Base-by-base conservation (phyloP, 2,888 invertebrate species). In the Itoplectis maculator region DNA sequence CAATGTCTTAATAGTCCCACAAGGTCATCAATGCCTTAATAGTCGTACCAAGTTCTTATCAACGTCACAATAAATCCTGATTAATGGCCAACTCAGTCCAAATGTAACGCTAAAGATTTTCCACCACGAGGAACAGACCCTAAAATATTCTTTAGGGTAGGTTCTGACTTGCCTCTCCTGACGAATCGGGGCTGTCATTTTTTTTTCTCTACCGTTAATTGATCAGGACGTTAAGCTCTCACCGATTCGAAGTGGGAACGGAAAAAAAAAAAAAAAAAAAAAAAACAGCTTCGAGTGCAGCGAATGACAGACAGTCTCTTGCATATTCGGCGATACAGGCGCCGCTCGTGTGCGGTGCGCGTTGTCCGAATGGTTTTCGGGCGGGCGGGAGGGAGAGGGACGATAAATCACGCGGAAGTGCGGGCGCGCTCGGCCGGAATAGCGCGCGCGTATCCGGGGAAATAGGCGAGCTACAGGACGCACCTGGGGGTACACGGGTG, bases 401-500 rank as follows among this genome's bases (percentile, higher is more conserved):
- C 81, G n/a, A 81, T 81, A 77, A 81, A 81, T 81, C 77, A 65
- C n/a, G 76, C 47, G 68, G 42, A 68, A 68, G 81, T 68, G 72
- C 56, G 54, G 59, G 81, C 61, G 72, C 56, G 45, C 47, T 51
- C 61, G 13, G 74, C 20, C 45, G 40, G 68, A 73, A 79, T 49
- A 20, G 18, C 72, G 49, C n/a, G 11, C 72, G 20, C 47, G 40
- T 40, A 56, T 65, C 15, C 42, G 23, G 35, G 3, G 61, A 45
- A n/a, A 45, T 45, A 45, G 45, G 29, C 45, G 13, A 45, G 45
- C 45, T 45, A 45, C 15, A 47, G 45, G 23, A 85, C 87, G 87
- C 89, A 89, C 87, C 90, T 89, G 91, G 87, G 87, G 84, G 87
- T 86, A 88, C 89, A 88, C 88, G 88, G 84, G 83, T 83, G 84